phyloP scores from a whole-genome alignment of 2,113 vertebrate genomes.

The Protobothrops mucrosquamatus region DNA sequence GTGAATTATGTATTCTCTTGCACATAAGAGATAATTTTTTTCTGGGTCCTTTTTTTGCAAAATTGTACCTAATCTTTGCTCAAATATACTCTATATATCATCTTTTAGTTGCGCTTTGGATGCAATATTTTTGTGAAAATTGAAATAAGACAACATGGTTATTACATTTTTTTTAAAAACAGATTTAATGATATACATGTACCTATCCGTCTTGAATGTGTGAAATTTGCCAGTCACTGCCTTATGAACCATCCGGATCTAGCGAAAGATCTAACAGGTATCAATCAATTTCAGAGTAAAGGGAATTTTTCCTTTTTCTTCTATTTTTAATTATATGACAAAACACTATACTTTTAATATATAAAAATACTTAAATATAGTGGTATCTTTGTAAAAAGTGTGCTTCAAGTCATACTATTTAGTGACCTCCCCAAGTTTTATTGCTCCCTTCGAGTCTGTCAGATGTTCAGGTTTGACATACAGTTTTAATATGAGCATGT shows the following conservation, averaged over 20 bases:
- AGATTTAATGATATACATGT: constrained; percentile 99
- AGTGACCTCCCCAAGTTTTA: background rate
- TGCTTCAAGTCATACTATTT: background rate
- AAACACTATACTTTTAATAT: background rate
- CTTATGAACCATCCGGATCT: constrained; percentile 98
- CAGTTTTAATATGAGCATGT: background rate
- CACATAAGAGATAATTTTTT: background rate
- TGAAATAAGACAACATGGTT: background rate
- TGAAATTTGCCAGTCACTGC: constrained; percentile 98
- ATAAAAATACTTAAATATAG: background rate
- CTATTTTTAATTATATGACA: background rate
- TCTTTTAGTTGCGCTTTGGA: background rate
- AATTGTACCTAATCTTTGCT: background rate
- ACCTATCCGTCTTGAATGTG: constrained; percentile 96
- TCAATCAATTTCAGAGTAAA: background rate
- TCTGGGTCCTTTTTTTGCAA: background rate
- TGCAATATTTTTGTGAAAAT: background rate
- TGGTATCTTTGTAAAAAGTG: background rate
- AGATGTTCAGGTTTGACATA: background rate
- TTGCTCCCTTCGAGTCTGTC: background rate
- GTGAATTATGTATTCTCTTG: background rate
- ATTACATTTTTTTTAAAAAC: constrained; percentile 39
- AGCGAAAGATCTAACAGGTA: constrained; percentile 97
- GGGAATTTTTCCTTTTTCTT: background rate
- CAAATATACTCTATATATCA: background rate